Conservation (phyloP, 2,888 invertebrate genomes). For the Didymodactylos carnosus region DNA sequence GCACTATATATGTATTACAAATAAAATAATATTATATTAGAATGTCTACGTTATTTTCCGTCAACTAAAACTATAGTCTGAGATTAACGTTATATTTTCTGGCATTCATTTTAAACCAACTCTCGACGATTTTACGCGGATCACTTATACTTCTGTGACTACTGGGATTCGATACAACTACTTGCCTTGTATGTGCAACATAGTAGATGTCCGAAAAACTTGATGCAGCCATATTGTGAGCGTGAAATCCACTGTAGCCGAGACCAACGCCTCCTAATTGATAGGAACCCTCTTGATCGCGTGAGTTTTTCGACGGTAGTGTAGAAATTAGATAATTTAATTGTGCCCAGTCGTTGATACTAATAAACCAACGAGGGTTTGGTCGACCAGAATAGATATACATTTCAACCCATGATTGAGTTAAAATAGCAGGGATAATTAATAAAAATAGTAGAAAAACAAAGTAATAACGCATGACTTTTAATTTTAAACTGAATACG, state of each 20-base stretch:
- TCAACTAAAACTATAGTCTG: too few relatives aligned
- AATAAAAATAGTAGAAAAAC: too few relatives aligned
- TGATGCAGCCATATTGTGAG: background rate
- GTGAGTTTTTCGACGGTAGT: background rate
- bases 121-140: background rate
- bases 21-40: too few relatives aligned
- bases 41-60: too few relatives aligned
- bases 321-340: background rate
- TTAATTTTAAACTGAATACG: too few relatives aligned
- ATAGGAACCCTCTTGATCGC: background rate
- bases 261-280: background rate
- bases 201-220: background rate
- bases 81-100: too few relatives aligned
- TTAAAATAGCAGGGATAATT: too few relatives aligned
- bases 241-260: background rate
- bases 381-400: background rate
- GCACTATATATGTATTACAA: too few relatives aligned
- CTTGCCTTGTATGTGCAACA: background rate
- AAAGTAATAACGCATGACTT: too few relatives aligned
- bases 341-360: background rate
- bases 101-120: background rate
- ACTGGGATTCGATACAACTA: background rate
- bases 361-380: background rate
- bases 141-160: background rate
- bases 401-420: too few relatives aligned